phyloP scores from a whole-genome alignment of 2,113 vertebrate genomes.

The Eudyptes chrysolophus region DNA sequence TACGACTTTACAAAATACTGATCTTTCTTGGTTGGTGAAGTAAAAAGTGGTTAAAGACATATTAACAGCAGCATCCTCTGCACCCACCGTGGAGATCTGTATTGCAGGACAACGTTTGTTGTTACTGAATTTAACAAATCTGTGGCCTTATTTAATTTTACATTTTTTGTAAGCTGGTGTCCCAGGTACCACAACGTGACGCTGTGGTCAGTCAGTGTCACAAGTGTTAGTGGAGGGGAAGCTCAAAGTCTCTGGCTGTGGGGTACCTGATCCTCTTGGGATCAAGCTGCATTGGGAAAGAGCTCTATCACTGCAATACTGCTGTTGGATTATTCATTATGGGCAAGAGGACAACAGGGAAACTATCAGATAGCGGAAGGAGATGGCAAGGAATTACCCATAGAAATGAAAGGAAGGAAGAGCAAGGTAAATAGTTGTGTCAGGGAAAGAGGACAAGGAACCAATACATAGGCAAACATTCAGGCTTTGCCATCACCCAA shows the following conservation, averaged over 20 bases:
- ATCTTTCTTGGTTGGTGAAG: not conserved
- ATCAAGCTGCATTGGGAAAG: not conserved
- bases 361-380: not conserved
- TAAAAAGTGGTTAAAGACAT: not conserved
- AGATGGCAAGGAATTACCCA: not conserved
- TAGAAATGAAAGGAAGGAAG: not conserved
- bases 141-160: not conserved
- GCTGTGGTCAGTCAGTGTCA: not conserved
- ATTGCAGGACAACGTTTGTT: not conserved
- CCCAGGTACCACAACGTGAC: fast-evolving
- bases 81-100: not conserved
- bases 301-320: not conserved
- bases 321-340: not conserved
- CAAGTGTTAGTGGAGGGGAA: not conserved
- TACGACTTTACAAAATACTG: fast-evolving
- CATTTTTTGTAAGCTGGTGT: not conserved
- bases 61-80: not conserved
- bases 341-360: not conserved
- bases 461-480: not conserved
- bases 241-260: not conserved
- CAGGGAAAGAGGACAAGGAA: not conserved
- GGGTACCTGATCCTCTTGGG: not conserved
- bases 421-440: not conserved
- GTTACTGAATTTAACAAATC: not conserved
- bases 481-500: not conserved